These are phyloP conservation scores for Lithophane semibrunnea DNA, from an alignment of 2,888 invertebrate genomes.

Conservation along the genomic window DNA sequence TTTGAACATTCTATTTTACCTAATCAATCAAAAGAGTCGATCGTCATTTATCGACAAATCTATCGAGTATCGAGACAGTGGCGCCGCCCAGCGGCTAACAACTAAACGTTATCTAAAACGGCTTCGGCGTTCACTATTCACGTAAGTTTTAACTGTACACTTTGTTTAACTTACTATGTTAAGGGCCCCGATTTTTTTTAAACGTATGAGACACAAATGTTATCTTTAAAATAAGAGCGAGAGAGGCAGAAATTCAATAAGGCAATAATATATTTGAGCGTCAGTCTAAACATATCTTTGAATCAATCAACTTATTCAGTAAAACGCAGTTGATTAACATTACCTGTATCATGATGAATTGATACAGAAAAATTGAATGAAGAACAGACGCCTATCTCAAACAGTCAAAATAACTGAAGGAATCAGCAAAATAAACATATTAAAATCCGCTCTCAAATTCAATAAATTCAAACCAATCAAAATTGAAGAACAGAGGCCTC, in stretches of 20 bases:
- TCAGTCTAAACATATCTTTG: not conserved
- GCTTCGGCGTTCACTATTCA: conserved; percentile 63
- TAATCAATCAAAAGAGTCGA: conserved; percentile 43
- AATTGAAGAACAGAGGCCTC: not conserved
- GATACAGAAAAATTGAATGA: not conserved
- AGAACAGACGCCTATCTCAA: not conserved
- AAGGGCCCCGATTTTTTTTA: conserved; percentile 52
- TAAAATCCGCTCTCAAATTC: not conserved
- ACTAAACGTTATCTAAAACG: conserved; percentile 67
- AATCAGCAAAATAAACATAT: not conserved
- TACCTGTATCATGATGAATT: not conserved
- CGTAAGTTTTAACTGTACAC: conserved; percentile 65
- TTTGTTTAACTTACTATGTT: conserved; percentile 54
- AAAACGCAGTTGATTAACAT: not conserved
- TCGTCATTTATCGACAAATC: conserved; percentile 39
- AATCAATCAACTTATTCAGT: conserved; percentile 4
- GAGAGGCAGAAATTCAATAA: not conserved
- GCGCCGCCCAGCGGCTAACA: conserved; percentile 60
- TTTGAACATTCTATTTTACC: conserved; percentile 39
- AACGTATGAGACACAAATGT: not conserved
- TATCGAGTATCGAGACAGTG: conserved; percentile 51
- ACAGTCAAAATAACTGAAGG: not conserved
- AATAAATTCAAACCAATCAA: not conserved
- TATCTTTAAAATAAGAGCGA: not conserved
- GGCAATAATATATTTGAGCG: no score